Evolutionary conservation across 2,888 invertebrate genomes (phyloP).

Genomic region (Stenurella melanura): DNA sequence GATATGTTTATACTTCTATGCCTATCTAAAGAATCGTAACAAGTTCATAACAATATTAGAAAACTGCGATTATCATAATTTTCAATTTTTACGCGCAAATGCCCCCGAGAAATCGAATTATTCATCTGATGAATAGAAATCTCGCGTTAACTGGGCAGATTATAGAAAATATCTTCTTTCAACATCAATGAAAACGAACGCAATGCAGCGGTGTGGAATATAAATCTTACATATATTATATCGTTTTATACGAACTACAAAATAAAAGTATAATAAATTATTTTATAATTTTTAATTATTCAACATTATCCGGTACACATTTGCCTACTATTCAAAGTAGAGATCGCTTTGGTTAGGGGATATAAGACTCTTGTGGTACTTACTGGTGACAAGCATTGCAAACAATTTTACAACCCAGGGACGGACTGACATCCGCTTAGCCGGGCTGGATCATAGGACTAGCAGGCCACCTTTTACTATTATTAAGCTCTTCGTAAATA

Average conservation of each 20-base stretch:
- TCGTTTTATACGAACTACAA: background rate
- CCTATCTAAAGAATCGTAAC: slow-evolving; percentile 18
- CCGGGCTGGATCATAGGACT: too few species aligned
- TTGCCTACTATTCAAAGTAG: too few species aligned
- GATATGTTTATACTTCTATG: background rate
- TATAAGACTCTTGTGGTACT: too few species aligned
- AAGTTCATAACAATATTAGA: slow-evolving; percentile 42
- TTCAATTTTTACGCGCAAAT: slow-evolving; percentile 61
- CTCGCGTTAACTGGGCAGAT: slow-evolving; percentile 40
- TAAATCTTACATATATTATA: background rate
- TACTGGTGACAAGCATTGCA: too few species aligned
- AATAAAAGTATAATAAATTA: background rate
- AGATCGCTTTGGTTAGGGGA: too few species aligned
- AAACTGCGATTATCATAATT: slow-evolving; percentile 54
- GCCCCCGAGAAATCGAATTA: slow-evolving; percentile 59
- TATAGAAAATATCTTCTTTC: slow-evolving; percentile 40
- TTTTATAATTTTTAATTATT: too few species aligned
- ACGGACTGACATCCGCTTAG: too few species aligned
- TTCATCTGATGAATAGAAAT: slow-evolving; percentile 56
- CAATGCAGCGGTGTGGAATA: slow-evolving; percentile 4
- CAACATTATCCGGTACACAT: too few species aligned
- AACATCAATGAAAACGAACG: slow-evolving; percentile 43
- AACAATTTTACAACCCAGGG: too few species aligned
- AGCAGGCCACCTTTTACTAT: too few species aligned
- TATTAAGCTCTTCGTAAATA: too few species aligned